Percentiles rank a stretch among this genome's conserved stretches.
phyloP scores from a whole-genome alignment of 1,140 invertebrate species.

The Drosophila malerkotliana region DNA sequence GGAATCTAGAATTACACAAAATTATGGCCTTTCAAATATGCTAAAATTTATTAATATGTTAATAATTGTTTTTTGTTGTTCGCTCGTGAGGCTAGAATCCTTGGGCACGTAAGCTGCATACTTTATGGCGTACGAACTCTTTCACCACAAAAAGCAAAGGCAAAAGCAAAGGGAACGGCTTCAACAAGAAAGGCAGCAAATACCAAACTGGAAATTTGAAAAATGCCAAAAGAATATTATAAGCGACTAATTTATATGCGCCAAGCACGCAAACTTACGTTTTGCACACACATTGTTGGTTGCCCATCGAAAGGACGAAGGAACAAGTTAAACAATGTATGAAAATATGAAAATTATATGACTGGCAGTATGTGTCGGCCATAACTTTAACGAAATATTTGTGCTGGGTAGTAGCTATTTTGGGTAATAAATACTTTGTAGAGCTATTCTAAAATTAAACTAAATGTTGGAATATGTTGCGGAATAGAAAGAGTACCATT shows the following conservation, averaged over 20 bases:
- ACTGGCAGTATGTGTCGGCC: slow-evolving; percentile 72
- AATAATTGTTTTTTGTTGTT: slow-evolving; percentile 75
- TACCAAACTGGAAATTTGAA: slow-evolving; percentile 77
- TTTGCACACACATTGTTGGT: slow-evolving; percentile 78
- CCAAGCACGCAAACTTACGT: slow-evolving; percentile 79
- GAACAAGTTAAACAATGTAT: slow-evolving; percentile 74
- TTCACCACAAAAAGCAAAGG: slow-evolving; percentile 53
- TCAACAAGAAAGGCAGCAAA: slow-evolving; percentile 41
- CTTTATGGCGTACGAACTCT: slow-evolving; percentile 80
- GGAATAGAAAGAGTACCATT: background rate
- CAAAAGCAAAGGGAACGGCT: slow-evolving; percentile 10
- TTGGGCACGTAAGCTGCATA: slow-evolving; percentile 77
- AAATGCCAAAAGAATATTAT: slow-evolving; percentile 83
- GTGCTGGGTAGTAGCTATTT: background rate
- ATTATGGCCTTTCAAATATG: slow-evolving; percentile 80
- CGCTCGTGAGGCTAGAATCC: slow-evolving; percentile 33
- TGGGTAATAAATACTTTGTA: slow-evolving; percentile 21
- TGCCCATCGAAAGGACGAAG: slow-evolving; percentile 22
- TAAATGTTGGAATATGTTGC: slow-evolving; percentile 8
- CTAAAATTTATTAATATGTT: slow-evolving; percentile 83
- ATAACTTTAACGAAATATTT: slow-evolving; percentile 74
- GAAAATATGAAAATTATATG: slow-evolving; percentile 82
- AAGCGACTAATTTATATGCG: slow-evolving; percentile 81
- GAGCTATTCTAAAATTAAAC: slow-evolving; percentile 5
- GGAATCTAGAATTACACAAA: slow-evolving; percentile 78